Percentiles rank a stretch among this genome's conserved stretches.
phyloP scores from a whole-genome alignment of 2,888 invertebrate genomes.

The Hirtodrosophila duncani region DNA sequence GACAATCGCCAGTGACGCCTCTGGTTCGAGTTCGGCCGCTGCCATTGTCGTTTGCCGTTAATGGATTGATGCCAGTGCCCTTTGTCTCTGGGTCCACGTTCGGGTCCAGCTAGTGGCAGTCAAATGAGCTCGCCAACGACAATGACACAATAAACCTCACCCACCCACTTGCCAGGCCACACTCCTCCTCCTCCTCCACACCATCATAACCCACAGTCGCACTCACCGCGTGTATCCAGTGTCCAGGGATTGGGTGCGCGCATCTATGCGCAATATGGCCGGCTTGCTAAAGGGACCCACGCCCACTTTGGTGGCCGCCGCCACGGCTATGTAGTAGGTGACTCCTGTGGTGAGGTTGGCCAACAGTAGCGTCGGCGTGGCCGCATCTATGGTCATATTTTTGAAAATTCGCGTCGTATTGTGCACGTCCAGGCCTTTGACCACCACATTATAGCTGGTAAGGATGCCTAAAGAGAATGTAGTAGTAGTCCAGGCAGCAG shows the following conservation, averaged over 20 bases:
- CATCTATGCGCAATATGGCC: slow-evolving; percentile 82
- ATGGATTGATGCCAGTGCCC: slow-evolving; percentile 68
- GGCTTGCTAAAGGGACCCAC: slow-evolving; percentile 88
- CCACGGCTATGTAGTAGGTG: slow-evolving; percentile 90
- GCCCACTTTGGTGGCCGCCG: slow-evolving; percentile 89
- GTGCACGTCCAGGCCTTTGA: slow-evolving; percentile 82
- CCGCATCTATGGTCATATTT: slow-evolving; percentile 86
- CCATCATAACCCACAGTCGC: not conserved
- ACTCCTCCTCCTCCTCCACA: not conserved
- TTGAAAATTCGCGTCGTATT: slow-evolving; percentile 81
- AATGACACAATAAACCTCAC: slow-evolving; percentile 37
- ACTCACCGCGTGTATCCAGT: slow-evolving; percentile 76
- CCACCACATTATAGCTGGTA: slow-evolving; percentile 88
- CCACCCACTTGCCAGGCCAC: slow-evolving; percentile 1
- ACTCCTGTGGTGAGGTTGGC: slow-evolving; percentile 89
- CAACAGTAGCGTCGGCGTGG: slow-evolving; percentile 85
- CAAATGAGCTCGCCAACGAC: slow-evolving; percentile 57
- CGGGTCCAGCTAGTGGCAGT: slow-evolving; percentile 50
- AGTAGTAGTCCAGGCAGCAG: no score
- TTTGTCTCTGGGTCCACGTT: slow-evolving; percentile 12
- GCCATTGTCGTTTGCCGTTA: slow-evolving; percentile 70
- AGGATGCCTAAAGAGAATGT: slow-evolving; percentile 79
- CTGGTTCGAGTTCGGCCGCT: not conserved
- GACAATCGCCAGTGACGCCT: not conserved
- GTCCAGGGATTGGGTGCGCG: slow-evolving; percentile 80